Conservation (phyloP, 2,888 invertebrate species). For the Philhelius pedissequus region DNA sequence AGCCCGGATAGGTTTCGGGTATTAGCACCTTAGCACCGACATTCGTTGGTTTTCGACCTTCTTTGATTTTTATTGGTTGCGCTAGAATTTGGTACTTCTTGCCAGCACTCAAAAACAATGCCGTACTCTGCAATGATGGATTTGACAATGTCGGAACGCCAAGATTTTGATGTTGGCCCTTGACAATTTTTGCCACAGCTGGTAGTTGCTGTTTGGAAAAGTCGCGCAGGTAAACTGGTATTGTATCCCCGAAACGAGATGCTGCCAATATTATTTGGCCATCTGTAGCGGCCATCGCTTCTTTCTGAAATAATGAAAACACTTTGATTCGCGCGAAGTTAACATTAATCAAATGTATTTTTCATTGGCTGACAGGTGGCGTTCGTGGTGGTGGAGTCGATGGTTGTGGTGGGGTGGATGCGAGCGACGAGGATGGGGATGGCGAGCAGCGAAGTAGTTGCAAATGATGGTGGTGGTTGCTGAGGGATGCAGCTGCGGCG, state of each 20-base stretch:
- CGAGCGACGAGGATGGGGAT: constrained; percentile 34
- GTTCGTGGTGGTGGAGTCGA: constrained; percentile 39
- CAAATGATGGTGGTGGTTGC: constrained; percentile 2
- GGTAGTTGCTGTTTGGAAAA: constrained; percentile 88
- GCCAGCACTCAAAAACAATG: constrained; percentile 91
- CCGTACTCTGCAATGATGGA: constrained; percentile 91
- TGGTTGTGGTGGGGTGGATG: constrained; percentile 46
- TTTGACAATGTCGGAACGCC: constrained; percentile 93
- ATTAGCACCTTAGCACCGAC: constrained; percentile 90
- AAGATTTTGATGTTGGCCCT: constrained; percentile 94
- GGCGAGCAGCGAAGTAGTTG: constrained; percentile 9
- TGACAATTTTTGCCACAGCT: constrained; percentile 93
- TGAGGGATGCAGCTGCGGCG: constrained; percentile 4
- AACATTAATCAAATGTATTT: constrained; percentile 78
- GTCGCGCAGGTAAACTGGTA: constrained; percentile 78
- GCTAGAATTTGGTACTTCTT: constrained; percentile 92
- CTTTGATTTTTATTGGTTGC: constrained; percentile 93
- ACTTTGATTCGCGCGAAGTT: constrained; percentile 78
- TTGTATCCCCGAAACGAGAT: constrained; percentile 81
- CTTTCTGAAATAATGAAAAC: constrained; percentile 78
- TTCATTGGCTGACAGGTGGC: constrained; percentile 74
- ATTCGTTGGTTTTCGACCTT: constrained; percentile 89
- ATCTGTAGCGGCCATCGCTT: constrained; percentile 91
- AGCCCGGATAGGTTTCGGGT: constrained; percentile 93
- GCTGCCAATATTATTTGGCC: constrained; percentile 94